Evolutionary conservation across 2,888 invertebrate species (phyloP).

Genomic region (Ornithoptera alexandrae): DNA sequence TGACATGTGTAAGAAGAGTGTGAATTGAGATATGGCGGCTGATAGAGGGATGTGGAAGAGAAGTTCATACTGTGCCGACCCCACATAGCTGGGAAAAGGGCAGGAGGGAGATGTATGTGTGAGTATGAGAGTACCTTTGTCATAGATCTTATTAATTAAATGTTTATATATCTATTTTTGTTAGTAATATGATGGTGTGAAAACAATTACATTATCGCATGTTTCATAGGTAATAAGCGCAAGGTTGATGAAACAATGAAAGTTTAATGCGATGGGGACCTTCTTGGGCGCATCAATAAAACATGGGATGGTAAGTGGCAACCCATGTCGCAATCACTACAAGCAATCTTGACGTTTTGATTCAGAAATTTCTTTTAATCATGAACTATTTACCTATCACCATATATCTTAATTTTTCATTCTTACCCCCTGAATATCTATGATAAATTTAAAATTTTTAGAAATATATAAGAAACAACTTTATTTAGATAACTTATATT

Average conservation of each 20-base stretch:
- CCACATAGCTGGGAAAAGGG: too few relatives aligned
- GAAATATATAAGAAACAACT: too few relatives aligned
- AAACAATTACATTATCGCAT: conserved; percentile 13
- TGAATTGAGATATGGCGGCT: too few relatives aligned
- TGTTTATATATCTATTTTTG: background rate
- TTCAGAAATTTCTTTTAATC: conserved; percentile 12
- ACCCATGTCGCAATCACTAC: conserved; percentile 55
- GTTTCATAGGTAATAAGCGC: conserved; percentile 23
- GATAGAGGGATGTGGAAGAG: too few relatives aligned
- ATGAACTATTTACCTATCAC: too few relatives aligned
- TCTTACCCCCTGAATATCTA: too few relatives aligned
- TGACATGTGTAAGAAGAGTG: too few relatives aligned
- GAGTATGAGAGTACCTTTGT: background rate
- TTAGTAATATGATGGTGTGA: background rate
- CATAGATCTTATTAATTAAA: background rate
- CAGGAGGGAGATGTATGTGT: background rate
- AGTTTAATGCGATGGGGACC: conserved; percentile 56
- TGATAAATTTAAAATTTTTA: too few relatives aligned
- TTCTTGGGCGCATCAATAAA: conserved; percentile 59
- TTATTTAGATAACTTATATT: too few relatives aligned
- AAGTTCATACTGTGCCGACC: too few relatives aligned
- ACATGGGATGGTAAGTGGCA: conserved; percentile 65
- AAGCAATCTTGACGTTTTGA: conserved; percentile 11
- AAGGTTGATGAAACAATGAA: conserved; percentile 59
- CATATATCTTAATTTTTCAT: too few relatives aligned